Percentiles rank a stretch among this genome's conserved stretches.
Evolutionary conservation across 2,888 invertebrate species (phyloP).

Genomic region (Leistus spinibarbis): DNA sequence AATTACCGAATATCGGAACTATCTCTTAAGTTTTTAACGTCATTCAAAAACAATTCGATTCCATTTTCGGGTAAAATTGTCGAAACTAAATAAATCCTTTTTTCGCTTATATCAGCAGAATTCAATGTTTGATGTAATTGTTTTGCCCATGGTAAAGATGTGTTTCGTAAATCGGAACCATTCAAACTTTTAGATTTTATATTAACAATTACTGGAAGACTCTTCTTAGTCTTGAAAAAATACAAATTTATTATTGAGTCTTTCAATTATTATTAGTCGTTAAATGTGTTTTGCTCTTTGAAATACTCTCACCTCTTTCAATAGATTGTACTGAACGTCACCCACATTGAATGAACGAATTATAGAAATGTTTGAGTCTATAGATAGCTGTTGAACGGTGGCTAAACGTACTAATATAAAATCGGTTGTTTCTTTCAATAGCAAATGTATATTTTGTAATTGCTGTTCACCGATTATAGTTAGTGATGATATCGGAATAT

Average conservation of each 20-base stretch:
- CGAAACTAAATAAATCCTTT: not conserved
- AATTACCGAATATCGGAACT: not conserved
- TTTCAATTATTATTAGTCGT: too few species aligned
- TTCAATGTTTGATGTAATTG: not conserved
- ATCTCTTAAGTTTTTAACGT: not conserved
- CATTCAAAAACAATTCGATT: not conserved
- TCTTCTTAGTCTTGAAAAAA: not conserved
- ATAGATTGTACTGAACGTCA: not conserved
- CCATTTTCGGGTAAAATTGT: not conserved
- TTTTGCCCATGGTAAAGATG: not conserved
- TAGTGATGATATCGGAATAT: conserved; percentile 1
- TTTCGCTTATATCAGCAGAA: not conserved
- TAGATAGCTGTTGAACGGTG: not conserved
- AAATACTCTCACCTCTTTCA: not conserved
- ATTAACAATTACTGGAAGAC: not conserved
- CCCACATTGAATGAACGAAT: not conserved
- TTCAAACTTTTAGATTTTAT: not conserved
- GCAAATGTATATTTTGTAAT: not conserved
- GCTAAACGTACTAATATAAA: not conserved
- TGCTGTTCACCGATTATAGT: not conserved
- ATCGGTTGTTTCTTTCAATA: not conserved
- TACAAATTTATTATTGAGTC: too few species aligned
- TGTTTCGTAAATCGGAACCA: not conserved
- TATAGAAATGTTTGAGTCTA: not conserved
- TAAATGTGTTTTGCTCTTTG: not conserved